These are phyloP conservation scores for Sparidentex hasta DNA, from an alignment of 2,797 vertebrate species.

Conservation along the genomic window DNA sequence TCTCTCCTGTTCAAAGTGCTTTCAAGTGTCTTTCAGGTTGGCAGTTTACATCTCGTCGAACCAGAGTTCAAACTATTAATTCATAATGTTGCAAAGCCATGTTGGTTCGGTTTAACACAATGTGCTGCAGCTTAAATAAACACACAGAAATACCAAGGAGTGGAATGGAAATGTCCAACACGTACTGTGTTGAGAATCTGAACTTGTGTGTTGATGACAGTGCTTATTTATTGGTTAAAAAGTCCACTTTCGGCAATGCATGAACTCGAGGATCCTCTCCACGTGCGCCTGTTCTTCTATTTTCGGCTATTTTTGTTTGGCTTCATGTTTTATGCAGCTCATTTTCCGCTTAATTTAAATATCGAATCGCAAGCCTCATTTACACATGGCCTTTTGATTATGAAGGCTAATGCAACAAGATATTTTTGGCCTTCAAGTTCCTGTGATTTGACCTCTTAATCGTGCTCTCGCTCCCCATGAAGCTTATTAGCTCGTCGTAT, in stretches of 20 bases:
- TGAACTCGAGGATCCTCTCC: not conserved
- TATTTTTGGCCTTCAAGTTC: not conserved
- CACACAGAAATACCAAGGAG: not conserved
- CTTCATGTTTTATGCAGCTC: not conserved
- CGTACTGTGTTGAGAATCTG: not conserved
- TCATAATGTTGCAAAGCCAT: not conserved
- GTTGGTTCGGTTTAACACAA: constrained; percentile 3
- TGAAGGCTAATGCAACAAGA: not conserved
- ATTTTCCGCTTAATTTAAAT: not conserved
- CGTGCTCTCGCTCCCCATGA: not conserved
- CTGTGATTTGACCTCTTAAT: not conserved
- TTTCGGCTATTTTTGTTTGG: not conserved
- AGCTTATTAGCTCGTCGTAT: not conserved
- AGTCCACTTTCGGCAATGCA: constrained; percentile 1
- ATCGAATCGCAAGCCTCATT: constrained; percentile 1
- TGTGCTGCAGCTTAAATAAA: not conserved
- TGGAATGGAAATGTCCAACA: not conserved
- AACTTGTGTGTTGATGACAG: not conserved
- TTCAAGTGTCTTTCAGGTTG: constrained; percentile 13
- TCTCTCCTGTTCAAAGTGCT: constrained; percentile 27
- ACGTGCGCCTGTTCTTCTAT: not conserved
- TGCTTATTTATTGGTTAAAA: not conserved
- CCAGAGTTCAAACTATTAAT: constrained; percentile 3
- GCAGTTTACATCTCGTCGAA: constrained; percentile 4
- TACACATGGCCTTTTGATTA: not conserved